Base-by-base conservation (phyloP, 1,140 invertebrate species). In the Magallana ariakensis region DNA sequence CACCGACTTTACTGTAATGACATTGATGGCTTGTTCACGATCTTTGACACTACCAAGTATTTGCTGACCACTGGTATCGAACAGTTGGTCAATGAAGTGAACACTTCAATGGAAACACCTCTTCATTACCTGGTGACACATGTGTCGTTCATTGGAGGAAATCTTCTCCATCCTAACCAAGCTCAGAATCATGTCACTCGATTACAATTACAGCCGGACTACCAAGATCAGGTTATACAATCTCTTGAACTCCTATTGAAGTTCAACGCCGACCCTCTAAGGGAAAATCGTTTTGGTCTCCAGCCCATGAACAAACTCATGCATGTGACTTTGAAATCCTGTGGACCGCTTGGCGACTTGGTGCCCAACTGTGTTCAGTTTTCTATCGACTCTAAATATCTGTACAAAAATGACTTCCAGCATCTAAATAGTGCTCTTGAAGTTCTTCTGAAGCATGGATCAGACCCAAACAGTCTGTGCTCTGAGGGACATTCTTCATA, bases 51-150 rank as follows among this genome's bases (percentile, higher is more conserved):
- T 19, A 92, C 93, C 13, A 92, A 92, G 75, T 94, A 92, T 75
- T 89, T 94, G 56, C 90, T 94, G 15, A 93, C 91, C 46, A 92
- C 92, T 62, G 94, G 93, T 1, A 90, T 94, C 55, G 93, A 94
- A 87, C 91, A 94, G 86, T 88, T 93, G 54, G 89, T 94, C 10
- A 94, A 94, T 81, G 83, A 85, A 8, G 87, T 90, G 19, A 92
- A 94, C 53, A 84, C 83, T 82, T 85, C 90, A 58, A 92, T 92
- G n/a, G 92, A 94, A 83, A 93, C 94, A 6, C 90, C 92, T 0
- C 88, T 94, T 0, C 93, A 94, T 88, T 88, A 92, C 55, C 86
- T 94, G 10, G 90, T 94, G 0, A 91, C 91, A 5, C 93, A 93
- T 87, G 90, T 94, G 16, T 93, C 93, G 6, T 92, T 92, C 80